These are phyloP conservation scores for Tetheella fluctuosa DNA, from an alignment of 2,888 invertebrate species.

Conservation along the genomic window DNA sequence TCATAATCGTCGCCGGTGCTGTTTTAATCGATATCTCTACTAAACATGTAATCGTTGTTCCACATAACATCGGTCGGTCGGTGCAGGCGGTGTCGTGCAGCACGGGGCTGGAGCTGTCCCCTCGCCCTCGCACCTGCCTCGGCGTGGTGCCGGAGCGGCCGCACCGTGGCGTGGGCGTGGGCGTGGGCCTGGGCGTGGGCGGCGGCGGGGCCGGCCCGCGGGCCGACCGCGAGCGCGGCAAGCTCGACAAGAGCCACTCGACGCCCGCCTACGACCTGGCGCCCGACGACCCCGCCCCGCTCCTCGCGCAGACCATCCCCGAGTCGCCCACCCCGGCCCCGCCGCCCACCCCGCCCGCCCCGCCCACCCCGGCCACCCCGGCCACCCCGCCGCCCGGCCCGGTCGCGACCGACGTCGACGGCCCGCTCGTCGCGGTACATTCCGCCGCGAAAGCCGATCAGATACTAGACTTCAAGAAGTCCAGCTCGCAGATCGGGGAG, in stretches of 20 bases:
- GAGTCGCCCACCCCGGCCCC: conserved; percentile 60
- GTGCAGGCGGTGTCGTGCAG: conserved; percentile 89
- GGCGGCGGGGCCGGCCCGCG: conserved; percentile 10
- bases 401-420: conserved; percentile 21
- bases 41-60: too few relatives aligned
- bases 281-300: conserved; percentile 44
- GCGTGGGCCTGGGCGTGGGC: not conserved
- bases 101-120: conserved; percentile 88
- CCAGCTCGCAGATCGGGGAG: conserved; percentile 65
- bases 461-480: conserved; percentile 72
- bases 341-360: conserved; percentile 46
- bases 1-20: too few relatives aligned
- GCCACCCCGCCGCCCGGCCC: conserved; percentile 40
- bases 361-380: conserved; percentile 40
- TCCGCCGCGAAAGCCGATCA: conserved; percentile 67
- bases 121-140: conserved; percentile 87
- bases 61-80: too few relatives aligned
- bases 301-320: conserved; percentile 60
- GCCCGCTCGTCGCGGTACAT: conserved; percentile 41
- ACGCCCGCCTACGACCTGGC: conserved; percentile 91
- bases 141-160: conserved; percentile 65
- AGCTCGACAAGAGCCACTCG: conserved; percentile 91
- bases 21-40: too few relatives aligned
- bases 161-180: conserved; percentile 5
- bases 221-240: conserved; percentile 48